These are phyloP conservation scores for Lycorma delicatula DNA, from an alignment of 1,140 invertebrate species.

Conservation along the genomic window DNA sequence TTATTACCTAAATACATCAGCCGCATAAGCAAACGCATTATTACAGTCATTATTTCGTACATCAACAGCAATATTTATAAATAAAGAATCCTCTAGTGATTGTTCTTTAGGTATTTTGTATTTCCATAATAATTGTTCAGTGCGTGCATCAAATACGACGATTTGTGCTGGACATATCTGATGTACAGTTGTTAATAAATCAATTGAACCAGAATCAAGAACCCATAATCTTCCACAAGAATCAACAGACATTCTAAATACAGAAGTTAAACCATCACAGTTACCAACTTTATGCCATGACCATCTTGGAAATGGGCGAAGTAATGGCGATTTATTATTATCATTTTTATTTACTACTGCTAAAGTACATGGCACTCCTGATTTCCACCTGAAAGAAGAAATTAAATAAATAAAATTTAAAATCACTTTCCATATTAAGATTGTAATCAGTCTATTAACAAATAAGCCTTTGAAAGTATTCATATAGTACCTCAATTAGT, in stretches of 20 bases:
- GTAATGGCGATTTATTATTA: slow-evolving; percentile 46
- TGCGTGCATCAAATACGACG: slow-evolving; percentile 60
- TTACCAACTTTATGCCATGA: slow-evolving; percentile 48
- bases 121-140: slow-evolving; percentile 49
- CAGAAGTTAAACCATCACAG: slow-evolving; percentile 61
- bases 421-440: background rate
- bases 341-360: slow-evolving; percentile 29
- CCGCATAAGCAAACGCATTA: slow-evolving; percentile 56
- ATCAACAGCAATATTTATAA: slow-evolving; percentile 64
- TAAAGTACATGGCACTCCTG: slow-evolving; percentile 61
- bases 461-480: no score
- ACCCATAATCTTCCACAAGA: slow-evolving; percentile 60
- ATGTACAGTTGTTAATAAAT: slow-evolving; percentile 54
- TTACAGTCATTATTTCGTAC: slow-evolving; percentile 51
- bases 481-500: no score
- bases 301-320: slow-evolving; percentile 68
- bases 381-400: slow-evolving; percentile 65
- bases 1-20: slow-evolving; percentile 70
- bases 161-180: slow-evolving; percentile 64
- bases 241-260: slow-evolving; percentile 65
- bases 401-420: no score
- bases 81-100: slow-evolving; percentile 56
- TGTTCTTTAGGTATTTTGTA: slow-evolving; percentile 48
- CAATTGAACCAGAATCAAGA: slow-evolving; percentile 64
- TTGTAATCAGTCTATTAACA: background rate